phyloP scores from a whole-genome alignment of 2,797 vertebrate species.

The Etheostoma perlongum region DNA sequence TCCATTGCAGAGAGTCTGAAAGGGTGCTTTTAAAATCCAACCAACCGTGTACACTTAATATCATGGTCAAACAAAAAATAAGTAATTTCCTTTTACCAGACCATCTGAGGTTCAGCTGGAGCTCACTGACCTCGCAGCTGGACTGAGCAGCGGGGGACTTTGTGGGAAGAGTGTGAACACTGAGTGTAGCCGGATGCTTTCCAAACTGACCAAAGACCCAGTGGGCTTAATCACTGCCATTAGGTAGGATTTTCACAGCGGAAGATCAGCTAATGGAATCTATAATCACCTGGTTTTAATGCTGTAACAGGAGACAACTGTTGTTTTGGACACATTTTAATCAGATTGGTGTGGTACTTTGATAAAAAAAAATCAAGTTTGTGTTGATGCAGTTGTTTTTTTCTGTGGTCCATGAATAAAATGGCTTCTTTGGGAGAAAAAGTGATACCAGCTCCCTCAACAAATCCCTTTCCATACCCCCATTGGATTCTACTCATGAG shows the following conservation, averaged over 20 bases:
- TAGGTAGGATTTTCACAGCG: slow-evolving; percentile 47
- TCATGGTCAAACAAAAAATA: slow-evolving; percentile 46
- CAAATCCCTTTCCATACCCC: background rate
- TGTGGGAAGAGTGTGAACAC: slow-evolving; percentile 27
- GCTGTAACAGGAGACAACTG: slow-evolving; percentile 24
- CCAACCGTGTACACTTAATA: slow-evolving; percentile 65
- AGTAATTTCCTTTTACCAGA: slow-evolving; percentile 63
- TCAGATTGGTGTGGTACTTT: slow-evolving; percentile 19
- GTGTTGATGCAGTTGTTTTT: slow-evolving; percentile 15
- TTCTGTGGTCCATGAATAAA: slow-evolving; percentile 19
- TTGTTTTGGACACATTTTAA: slow-evolving; percentile 45
- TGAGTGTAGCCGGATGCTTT: slow-evolving; percentile 38
- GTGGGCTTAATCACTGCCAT: slow-evolving; percentile 63
- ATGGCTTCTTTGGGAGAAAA: slow-evolving; percentile 1
- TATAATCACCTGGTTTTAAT: slow-evolving; percentile 61
- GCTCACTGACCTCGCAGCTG: slow-evolving; percentile 63
- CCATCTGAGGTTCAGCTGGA: slow-evolving; percentile 62
- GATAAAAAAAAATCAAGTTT: slow-evolving; percentile 16
- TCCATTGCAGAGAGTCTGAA: slow-evolving; percentile 34
- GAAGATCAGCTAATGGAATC: slow-evolving; percentile 58
- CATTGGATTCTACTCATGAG: slow-evolving; percentile 8
- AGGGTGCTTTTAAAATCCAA: slow-evolving; percentile 53
- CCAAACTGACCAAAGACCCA: slow-evolving; percentile 56
- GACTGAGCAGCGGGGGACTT: slow-evolving; percentile 46
- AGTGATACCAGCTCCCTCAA: background rate